These are phyloP conservation scores for Chydorus sphaericus DNA, from an alignment of 2,888 invertebrate species.

Conservation along the genomic window DNA sequence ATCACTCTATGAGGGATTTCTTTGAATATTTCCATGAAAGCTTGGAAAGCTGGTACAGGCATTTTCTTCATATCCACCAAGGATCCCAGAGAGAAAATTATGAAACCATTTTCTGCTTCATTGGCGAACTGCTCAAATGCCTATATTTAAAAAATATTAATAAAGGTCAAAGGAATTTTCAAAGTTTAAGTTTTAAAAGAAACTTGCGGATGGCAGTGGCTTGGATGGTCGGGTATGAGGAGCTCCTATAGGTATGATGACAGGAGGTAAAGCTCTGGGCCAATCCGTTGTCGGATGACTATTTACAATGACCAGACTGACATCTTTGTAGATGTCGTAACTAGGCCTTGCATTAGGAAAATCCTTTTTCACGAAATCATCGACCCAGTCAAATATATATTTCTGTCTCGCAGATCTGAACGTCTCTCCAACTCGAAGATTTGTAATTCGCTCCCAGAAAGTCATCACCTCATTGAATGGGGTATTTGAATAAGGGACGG, in stretches of 20 bases:
- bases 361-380: background rate
- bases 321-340: background rate
- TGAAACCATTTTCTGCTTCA: conserved; percentile 49
- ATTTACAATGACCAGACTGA: background rate
- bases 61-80: conserved; percentile 63
- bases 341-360: conserved; percentile 2
- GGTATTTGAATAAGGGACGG: background rate
- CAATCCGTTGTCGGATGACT: background rate
- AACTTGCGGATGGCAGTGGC: background rate
- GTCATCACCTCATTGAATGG: conserved; percentile 1
- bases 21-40: conserved; percentile 40
- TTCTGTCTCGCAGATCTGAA: background rate
- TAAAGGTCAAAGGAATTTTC: background rate
- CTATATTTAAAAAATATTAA: background rate
- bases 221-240: background rate
- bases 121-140: conserved; percentile 47
- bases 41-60: conserved; percentile 33
- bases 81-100: conserved; percentile 74
- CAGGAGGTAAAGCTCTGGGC: background rate
- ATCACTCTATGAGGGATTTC: conserved; percentile 44
- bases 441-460: background rate
- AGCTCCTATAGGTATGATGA: background rate
- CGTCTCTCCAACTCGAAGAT: background rate
- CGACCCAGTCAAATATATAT: background rate
- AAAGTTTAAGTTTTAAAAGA: background rate